Base-by-base conservation (phyloP, 2,797 vertebrate species). In the Sorex maritimensis region DNA sequence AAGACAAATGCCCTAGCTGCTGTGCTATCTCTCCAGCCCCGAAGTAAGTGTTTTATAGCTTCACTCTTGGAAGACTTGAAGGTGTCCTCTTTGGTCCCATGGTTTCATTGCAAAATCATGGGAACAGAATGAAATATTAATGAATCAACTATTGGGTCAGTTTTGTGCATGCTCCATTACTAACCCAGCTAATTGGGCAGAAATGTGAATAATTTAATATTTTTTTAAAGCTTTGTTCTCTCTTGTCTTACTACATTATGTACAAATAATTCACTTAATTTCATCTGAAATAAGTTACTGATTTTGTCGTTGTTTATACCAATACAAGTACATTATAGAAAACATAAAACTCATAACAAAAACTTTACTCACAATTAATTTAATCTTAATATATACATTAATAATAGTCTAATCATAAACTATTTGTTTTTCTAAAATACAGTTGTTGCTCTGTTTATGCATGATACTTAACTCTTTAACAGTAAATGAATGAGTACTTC, bases 231-330 rank as follows among this genome's bases (percentile, higher is more conserved):
- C 1, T 21, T 61, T 61, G 49, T 81, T 61, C 84, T 67, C 19
- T 61, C 58, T 61, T 61, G 19, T 61, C 17, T 61, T 61, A 61
- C 21, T 61, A 61, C 17, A 61, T 61, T 61, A 61, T 61, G 15
- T 21, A 61, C 38, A 61, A 61, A 23, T 61, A 19, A 23, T 21
- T 61, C 15, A 61, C 6, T 17, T 61, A 61, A 61, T 61, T 61
- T 61, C 58, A 83, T 83, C 87, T 81, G 79, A 95, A 85, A 49
- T 17, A 85, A 81, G 26, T 28, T 21, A 78, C n/a, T 67, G 5
- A 49, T 74, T 79, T 71, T 49, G n/a, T 41, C 73, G 28, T 49
- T 72, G 9, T 34, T 52, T 63, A 73, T 83, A 88, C n/a, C 68
- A 61, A 78, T 4, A n/a, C 63, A 30, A 84, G 10, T 71, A 30